These are phyloP conservation scores for Carcina quercana DNA, from an alignment of 2,888 invertebrate species.

Conservation along the genomic window DNA sequence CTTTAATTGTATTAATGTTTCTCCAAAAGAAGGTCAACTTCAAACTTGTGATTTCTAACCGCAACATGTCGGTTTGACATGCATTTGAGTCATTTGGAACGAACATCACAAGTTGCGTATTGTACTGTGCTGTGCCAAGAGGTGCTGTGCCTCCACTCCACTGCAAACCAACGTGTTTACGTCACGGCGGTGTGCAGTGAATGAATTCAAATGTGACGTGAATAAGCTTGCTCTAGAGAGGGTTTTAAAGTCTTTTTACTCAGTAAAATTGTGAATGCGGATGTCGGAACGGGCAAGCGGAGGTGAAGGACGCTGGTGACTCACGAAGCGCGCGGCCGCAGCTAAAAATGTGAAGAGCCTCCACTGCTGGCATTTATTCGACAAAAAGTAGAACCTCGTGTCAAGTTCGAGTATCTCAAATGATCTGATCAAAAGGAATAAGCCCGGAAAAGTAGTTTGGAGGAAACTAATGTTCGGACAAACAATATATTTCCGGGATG, in stretches of 20 bases:
- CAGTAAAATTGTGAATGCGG: conserved; percentile 49
- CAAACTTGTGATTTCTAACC: background rate
- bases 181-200: conserved; percentile 38
- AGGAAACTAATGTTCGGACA: too few relatives aligned
- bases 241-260: too few relatives aligned
- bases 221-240: conserved; percentile 27
- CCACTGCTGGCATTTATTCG: conserved; percentile 12
- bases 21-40: background rate
- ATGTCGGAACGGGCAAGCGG: conserved; percentile 41
- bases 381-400: too few relatives aligned
- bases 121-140: conserved; percentile 17
- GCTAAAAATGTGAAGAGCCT: conserved; percentile 39
- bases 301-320: conserved; percentile 65
- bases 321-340: conserved; percentile 41
- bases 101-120: conserved; percentile 15
- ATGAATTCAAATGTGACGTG: conserved; percentile 42
- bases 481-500: too few relatives aligned
- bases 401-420: too few relatives aligned
- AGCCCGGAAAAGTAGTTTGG: too few relatives aligned
- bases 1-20: too few relatives aligned
- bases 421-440: too few relatives aligned
- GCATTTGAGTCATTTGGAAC: conserved; percentile 20
- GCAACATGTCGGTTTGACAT: conserved; percentile 3
- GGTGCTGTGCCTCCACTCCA: too few relatives aligned
- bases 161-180: conserved; percentile 25